Percentiles rank a stretch among this genome's conserved stretches.
These are phyloP conservation scores for Cariama cristata DNA, from an alignment of 2,113 vertebrate species.

Conservation along the genomic window DNA sequence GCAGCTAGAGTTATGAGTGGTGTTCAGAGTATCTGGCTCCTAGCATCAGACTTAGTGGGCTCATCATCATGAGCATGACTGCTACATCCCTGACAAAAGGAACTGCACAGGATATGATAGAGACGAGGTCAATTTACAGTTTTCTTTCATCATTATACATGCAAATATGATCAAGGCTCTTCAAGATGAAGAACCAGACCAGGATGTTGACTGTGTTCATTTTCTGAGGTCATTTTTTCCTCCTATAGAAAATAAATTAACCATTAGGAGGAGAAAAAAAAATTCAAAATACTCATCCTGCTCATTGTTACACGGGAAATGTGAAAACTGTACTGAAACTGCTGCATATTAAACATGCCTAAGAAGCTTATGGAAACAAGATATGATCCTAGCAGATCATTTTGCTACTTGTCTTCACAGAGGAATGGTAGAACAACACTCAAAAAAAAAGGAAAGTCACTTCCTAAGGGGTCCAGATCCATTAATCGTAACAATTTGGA, in stretches of 20 bases:
- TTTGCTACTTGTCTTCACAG: neutral
- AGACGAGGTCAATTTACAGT: neutral
- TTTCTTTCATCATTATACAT: neutral
- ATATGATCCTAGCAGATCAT: neutral
- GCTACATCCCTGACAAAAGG: neutral
- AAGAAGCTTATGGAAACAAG: neutral
- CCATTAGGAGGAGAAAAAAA: neutral
- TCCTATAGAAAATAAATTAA: neutral
- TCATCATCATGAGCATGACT: neutral
- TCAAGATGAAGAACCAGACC: neutral
- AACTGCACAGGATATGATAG: neutral
- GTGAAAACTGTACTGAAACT: neutral
- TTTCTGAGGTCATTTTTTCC: neutral
- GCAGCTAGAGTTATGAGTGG: neutral
- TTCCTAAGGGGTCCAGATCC: neutral
- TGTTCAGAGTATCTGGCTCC: neutral
- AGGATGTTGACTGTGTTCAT: neutral
- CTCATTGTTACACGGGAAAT: neutral
- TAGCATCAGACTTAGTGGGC: neutral
- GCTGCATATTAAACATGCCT: neutral
- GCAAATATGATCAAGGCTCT: neutral
- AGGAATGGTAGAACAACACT: neutral
- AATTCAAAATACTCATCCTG: neutral
- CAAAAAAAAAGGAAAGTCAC: neutral
- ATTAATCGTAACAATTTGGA: neutral